These are phyloP conservation scores for Aricia agestis DNA, from an alignment of 1,140 invertebrate species.

Conservation along the genomic window DNA sequence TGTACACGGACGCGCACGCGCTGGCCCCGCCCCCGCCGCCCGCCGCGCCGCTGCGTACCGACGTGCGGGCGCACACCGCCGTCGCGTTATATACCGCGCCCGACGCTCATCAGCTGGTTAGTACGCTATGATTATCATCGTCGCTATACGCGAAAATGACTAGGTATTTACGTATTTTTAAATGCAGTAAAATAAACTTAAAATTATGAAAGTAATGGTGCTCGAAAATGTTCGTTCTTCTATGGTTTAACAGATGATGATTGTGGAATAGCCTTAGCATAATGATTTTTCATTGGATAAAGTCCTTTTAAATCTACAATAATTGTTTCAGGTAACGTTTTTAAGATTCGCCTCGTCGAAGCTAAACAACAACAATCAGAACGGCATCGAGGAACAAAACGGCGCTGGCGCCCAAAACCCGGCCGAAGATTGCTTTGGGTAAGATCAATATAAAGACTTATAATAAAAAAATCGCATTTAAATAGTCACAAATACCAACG, in stretches of 20 bases:
- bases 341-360: conserved; percentile 60
- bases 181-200: not conserved
- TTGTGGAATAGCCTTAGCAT: too few relatives aligned
- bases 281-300: too few relatives aligned
- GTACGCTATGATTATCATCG: conserved; percentile 1
- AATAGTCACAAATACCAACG: not conserved
- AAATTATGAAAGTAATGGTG: not conserved
- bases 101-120: conserved; percentile 49
- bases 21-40: conserved; percentile 36
- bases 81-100: conserved; percentile 47
- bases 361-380: conserved; percentile 62
- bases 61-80: conserved; percentile 37
- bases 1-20: conserved; percentile 37
- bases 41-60: conserved; percentile 41
- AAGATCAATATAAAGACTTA: conserved; percentile 1
- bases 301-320: too few relatives aligned
- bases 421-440: conserved; percentile 46
- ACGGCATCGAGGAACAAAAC: conserved; percentile 28
- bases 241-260: too few relatives aligned
- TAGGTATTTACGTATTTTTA: too few relatives aligned
- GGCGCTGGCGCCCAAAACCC: conserved; percentile 25
- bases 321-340: conserved; percentile 49
- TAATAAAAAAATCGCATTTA: not conserved
- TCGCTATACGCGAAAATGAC: too few relatives aligned
- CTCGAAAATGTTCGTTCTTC: too few relatives aligned